A percentile compares a stretch with the other conserved stretches of the same genome.
Conservation (phyloP, 2,888 invertebrate genomes). For the Campoplex capitator region DNA sequence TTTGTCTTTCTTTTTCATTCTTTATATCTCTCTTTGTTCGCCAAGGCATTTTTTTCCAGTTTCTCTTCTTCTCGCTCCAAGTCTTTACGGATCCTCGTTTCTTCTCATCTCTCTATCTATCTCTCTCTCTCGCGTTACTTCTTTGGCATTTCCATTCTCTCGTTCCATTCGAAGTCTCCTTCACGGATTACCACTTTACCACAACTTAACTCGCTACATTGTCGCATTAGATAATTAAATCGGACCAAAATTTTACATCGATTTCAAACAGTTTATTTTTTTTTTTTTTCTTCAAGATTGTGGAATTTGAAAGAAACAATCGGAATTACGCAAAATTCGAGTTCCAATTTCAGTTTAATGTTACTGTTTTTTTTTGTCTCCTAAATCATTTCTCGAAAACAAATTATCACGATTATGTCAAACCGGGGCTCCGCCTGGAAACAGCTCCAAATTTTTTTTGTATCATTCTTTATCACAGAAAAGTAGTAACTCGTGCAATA, state of each 20-base stretch:
- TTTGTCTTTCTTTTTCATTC: conserved; percentile 47
- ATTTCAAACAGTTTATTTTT: not conserved
- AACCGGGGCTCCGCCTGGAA: no score
- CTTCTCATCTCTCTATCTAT: conserved; percentile 9
- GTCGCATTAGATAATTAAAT: not conserved
- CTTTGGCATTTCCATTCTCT: conserved; percentile 27
- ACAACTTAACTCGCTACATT: not conserved
- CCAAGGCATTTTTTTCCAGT: conserved; percentile 14
- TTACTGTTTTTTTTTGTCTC: not conserved
- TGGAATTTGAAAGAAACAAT: not conserved
- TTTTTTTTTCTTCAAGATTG: not conserved
- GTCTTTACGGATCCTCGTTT: conserved; percentile 8
- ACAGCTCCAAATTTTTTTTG: not conserved
- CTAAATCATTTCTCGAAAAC: not conserved
- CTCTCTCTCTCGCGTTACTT: conserved; percentile 33
- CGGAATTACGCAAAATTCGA: no score
- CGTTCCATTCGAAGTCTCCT: conserved; percentile 9
- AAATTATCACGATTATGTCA: not conserved
- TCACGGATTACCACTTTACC: not conserved
- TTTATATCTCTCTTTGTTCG: conserved; percentile 21
- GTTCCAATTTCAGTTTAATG: not conserved
- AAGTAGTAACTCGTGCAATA: no score
- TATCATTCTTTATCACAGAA: not conserved
- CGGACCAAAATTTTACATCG: not conserved
- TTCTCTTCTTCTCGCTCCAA: conserved; percentile 21